Percentiles rank a stretch among this genome's conserved stretches.
phyloP scores from a whole-genome alignment of 1,140 invertebrate species.

The Hylaeus anthracinus region DNA sequence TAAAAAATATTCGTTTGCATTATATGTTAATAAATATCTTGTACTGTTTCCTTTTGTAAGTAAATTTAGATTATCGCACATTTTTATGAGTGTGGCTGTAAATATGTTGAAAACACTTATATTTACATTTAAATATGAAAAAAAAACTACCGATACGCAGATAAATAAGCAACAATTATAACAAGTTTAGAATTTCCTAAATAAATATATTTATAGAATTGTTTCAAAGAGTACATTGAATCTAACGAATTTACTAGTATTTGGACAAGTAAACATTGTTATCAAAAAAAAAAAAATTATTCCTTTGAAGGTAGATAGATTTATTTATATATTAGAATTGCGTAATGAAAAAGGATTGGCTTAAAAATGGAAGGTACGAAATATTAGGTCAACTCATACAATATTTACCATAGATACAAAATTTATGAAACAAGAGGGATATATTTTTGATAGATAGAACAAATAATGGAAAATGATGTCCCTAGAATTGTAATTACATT shows the following conservation, averaged over 20 bases:
- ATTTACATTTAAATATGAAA: conserved; percentile 26
- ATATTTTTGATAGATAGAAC: conserved; percentile 61
- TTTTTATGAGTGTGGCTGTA: conserved; percentile 39
- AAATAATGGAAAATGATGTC: conserved; percentile 30
- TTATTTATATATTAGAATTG: conserved; percentile 43
- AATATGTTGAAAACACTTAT: conserved; percentile 31
- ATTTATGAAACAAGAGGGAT: conserved; percentile 33
- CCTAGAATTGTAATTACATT: conserved; percentile 9
- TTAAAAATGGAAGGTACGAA: conserved; percentile 20
- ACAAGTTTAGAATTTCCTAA: neutral
- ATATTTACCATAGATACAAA: conserved; percentile 32
- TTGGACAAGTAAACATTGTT: conserved; percentile 11
- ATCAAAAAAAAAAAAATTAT: conserved; percentile 21
- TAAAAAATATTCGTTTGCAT: conserved; percentile 18
- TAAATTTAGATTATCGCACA: conserved; percentile 12
- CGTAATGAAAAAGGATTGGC: conserved; percentile 19
- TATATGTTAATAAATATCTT: conserved; percentile 1
- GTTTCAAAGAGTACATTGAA: conserved; percentile 30
- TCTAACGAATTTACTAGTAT: conserved; percentile 39
- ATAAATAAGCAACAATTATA: conserved; percentile 3
- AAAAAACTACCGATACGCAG: neutral
- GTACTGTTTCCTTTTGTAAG: conserved; percentile 3
- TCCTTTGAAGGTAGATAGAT: conserved; percentile 8
- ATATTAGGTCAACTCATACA: conserved; percentile 24
- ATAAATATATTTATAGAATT: neutral